Evolutionary conservation across 2,113 vertebrate genomes (phyloP), one percentile per base, ranked within the genome.

Genomic region (Morphnarchus princeps): DNA sequence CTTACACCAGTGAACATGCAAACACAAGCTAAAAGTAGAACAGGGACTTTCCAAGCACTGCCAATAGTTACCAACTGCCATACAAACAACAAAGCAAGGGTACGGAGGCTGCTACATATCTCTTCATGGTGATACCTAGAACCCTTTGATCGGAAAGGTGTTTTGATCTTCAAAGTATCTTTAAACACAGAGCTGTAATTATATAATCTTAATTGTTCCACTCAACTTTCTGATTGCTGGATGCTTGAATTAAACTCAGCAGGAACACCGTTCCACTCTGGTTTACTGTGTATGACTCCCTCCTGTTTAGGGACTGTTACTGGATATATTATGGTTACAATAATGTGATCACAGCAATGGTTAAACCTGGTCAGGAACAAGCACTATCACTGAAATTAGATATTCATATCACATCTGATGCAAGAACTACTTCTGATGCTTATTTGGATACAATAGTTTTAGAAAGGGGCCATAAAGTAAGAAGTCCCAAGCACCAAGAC

Each of bases 101-200:
- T 17, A 77, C 14, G 42, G 36, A 29, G 29, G 17, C 25, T 78
- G 42, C 16, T 19, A 11, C 0, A 0, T 1, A 15, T 4, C 45
- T 65, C 55, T 43, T 20, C 73, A 45, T 19, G 12, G 65, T 24
- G 40, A 65, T 2, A 80, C 29, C 36, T 14, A 10, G 26, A 78
- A 72, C 16, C 7, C 59, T 71, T 31, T 16, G 29, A 57, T 55
- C 6, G 63, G 22, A 67, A 72, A 62, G 4, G 20, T 47, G 10
- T 32, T 71, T 66, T 18, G 6, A 74, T 58, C n/a, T 52, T 38
- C 45, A 54, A 71, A 74, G 32, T 26, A 52, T 7, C 67, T 80
- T 83, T 72, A 63, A 52, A 31, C 8, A 57, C 13, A 50, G 18
- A 40, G 11, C 10, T 69, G 43, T 54, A 76, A 87, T 76, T 16